phyloP scores from a whole-genome alignment of 2,797 vertebrate genomes.

The Phoxinus dragarum region DNA sequence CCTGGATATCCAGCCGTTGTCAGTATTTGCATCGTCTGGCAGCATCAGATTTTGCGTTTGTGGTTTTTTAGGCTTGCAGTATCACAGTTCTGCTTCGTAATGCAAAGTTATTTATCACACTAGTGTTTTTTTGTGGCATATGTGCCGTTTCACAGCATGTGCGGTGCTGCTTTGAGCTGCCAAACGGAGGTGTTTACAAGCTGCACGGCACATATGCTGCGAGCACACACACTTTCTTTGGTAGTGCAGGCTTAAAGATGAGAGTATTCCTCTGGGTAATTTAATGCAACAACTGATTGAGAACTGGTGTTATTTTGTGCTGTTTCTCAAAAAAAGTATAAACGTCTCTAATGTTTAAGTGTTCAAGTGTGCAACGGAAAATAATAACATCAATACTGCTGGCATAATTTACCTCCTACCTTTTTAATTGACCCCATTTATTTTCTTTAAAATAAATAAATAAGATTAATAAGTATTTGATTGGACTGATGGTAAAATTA shows the following conservation, averaged over 20 bases:
- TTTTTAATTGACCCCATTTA: not conserved
- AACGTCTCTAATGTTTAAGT: conserved; percentile 61
- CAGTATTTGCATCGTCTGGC: not conserved
- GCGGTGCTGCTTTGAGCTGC: conserved; percentile 41
- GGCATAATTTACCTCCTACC: not conserved
- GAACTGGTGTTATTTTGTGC: not conserved
- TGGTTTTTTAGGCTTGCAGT: not conserved
- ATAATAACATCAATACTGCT: conserved; percentile 1
- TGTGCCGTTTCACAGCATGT: conserved; percentile 51
- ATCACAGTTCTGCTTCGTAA: conserved; percentile 33
- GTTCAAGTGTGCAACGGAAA: conserved; percentile 59
- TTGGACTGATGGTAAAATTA: not conserved
- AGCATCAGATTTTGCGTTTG: conserved; percentile 14
- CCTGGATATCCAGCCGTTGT: not conserved
- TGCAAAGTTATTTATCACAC: conserved; percentile 54
- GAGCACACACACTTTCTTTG: not conserved
- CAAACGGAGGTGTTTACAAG: conserved; percentile 58
- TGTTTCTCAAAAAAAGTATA: not conserved
- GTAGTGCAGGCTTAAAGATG: not conserved
- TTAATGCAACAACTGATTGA: conserved; percentile 22
- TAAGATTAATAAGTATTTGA: not conserved
- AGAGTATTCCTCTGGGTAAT: not conserved
- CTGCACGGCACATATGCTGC: conserved; percentile 54
- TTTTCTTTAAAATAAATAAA: not conserved
- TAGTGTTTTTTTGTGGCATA: conserved; percentile 53